These are phyloP conservation scores for Andrena cerasifolii DNA, from an alignment of 1,140 invertebrate species.

Conservation along the genomic window DNA sequence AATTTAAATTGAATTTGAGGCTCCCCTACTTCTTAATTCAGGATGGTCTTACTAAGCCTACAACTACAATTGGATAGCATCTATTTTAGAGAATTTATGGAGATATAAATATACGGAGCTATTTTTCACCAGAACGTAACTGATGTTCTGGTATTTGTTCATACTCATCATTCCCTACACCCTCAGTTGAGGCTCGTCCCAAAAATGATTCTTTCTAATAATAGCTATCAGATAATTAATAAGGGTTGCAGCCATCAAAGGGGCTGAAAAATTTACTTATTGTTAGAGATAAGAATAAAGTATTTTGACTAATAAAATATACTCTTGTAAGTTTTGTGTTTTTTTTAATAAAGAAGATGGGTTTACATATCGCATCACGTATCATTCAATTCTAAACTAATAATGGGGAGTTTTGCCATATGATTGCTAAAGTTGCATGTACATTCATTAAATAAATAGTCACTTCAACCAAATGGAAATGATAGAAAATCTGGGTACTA, in stretches of 20 bases:
- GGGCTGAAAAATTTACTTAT: not conserved
- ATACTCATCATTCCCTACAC: no score
- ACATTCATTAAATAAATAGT: constrained; percentile 53
- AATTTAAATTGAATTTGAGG: no score
- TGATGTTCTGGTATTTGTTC: no score
- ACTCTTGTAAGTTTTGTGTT: constrained; percentile 45
- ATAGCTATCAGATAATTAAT: not conserved
- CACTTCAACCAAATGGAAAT: constrained; percentile 45
- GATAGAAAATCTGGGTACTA: constrained; percentile 50
- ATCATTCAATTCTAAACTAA: constrained; percentile 47
- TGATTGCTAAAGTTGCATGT: constrained; percentile 35
- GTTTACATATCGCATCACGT: constrained; percentile 60
- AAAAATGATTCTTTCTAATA: no score
- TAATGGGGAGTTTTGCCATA: constrained; percentile 37
- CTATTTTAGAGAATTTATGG: no score
- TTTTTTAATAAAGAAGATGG: constrained; percentile 69
- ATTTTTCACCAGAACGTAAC: no score
- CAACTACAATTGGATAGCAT: no score
- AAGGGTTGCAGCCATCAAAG: not conserved
- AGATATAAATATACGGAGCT: no score
- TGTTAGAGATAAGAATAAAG: not conserved
- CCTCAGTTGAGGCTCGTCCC: no score
- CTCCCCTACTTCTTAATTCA: no score
- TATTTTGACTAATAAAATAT: constrained; percentile 13
- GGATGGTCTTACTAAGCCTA: no score